Evolutionary conservation across 2,888 invertebrate species (phyloP), one percentile per base, ranked within the genome.

Genomic region (Eledone cirrhosa): DNA sequence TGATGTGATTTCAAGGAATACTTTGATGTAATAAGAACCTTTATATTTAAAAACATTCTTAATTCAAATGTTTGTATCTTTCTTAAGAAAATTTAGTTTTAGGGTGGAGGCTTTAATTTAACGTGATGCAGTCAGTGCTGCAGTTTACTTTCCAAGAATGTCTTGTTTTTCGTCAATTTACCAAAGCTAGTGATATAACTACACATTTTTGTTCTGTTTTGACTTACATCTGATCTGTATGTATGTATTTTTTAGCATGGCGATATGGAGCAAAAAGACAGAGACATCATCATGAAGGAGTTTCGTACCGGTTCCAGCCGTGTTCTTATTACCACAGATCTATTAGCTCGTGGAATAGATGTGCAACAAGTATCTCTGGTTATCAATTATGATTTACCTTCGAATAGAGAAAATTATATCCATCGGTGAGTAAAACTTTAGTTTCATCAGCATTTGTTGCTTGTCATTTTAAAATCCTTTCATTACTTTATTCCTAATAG

Each of bases 291-390:
- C 92, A 99, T 99, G 99, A 94, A 96, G 86, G 98, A 98, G 92
- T 99, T 99, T 94, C 96, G 99, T 91, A 96, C 97, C 67, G 99
- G 99, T 82, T 98, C 98, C 14, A 98, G 97, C 82, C 95, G 99
- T 89, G 98, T 99, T 59, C 94, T 99, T 84, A 99, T 99, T 91
- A 98, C 99, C 84, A 99, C 99, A 83, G 99, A 99, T 93, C 93
- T 99, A 91, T 93, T 99, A 88, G 98, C 99, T 85, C 95, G 99
- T 91, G 99, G 99, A 91, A 99, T 99, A 90, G 99, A 99, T 92
- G 99, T 99, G 78, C 99, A 99, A 92, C 99, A 99, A 92, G 98
- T 99, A 67, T 98, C 98, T 31, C 94, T 99, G 91, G 99, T 99
- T 92, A 99, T 99, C 92, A 99, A 99, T 92, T 99, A 98, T 92